A percentile compares a stretch with the other conserved stretches of the same genome.
These are phyloP conservation scores for Tetanocera ferruginea DNA, from an alignment of 2,888 invertebrate genomes.

Conservation along the genomic window DNA sequence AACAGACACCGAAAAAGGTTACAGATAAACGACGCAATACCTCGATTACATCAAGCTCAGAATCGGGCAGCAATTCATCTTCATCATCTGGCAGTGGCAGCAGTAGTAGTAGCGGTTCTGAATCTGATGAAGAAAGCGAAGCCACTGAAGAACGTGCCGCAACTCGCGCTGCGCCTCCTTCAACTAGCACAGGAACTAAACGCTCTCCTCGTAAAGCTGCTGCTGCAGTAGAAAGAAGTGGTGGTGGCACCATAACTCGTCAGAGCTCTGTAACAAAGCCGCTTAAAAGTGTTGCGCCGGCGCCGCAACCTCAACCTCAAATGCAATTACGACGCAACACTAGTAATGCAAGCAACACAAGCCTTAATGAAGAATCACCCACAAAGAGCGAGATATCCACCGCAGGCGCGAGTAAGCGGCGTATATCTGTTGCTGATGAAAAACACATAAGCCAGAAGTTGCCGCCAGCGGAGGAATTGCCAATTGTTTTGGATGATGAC, in stretches of 20 bases:
- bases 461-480: conserved; percentile 5
- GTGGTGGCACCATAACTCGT: conserved; percentile 47
- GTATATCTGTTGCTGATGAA: conserved; percentile 26
- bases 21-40: conserved; percentile 54
- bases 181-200: conserved; percentile 47
- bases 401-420: conserved; percentile 1
- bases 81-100: conserved; percentile 57
- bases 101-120: conserved; percentile 56
- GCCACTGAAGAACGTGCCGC: conserved; percentile 46
- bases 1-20: conserved; percentile 45
- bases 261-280: conserved; percentile 50
- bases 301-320: conserved; percentile 50
- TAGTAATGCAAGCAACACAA: conserved; percentile 47
- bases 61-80: conserved; percentile 58
- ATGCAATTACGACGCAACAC: conserved; percentile 53
- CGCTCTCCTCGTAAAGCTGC: conserved; percentile 58
- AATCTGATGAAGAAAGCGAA: conserved; percentile 51
- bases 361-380: conserved; percentile 11
- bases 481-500: conserved; percentile 50
- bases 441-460: not conserved
- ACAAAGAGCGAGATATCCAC: conserved; percentile 29
- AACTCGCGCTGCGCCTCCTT: conserved; percentile 36
- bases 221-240: conserved; percentile 42
- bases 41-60: conserved; percentile 61
- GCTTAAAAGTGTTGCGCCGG: conserved; percentile 57